Base-by-base conservation (phyloP, 2,113 vertebrate genomes). In the Megalops atlanticus region DNA sequence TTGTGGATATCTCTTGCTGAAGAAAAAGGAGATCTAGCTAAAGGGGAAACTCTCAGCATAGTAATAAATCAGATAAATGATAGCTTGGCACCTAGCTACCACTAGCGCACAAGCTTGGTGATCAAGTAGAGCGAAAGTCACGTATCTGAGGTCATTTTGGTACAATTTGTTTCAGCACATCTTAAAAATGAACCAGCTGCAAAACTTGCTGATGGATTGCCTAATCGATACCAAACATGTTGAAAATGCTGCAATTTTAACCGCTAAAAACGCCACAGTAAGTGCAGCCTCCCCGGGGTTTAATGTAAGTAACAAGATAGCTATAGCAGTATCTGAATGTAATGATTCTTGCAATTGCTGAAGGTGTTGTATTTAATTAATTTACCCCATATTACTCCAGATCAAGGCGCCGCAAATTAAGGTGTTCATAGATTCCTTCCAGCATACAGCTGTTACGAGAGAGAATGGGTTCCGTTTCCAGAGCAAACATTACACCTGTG, bases 221-320 rank as follows among this genome's bases (percentile, higher is more conserved):
- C 89, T 93, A 1, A 86, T 92, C 82, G 82, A 86, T 40, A 95
- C 93, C 0, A 91, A 91, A 79, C 92, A 93, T 0, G 93, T 95
- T 80, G 91, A 95, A 82, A 81, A 87, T 0, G 90, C 92, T 0
- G 94, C 91, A 4, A 78, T 93, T 82, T 85, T 93, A 3, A 5
- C 69, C 71, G 77, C 89, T 33, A 90, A 89, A 7, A 90, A 86
- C 27, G 82, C 74, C 4, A 78, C 78, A 39, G 47, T 91, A 35
- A 84, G 81, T 54, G 88, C 92, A 0, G 72, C 87, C 0, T 91
- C 93, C 6, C 84, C 85, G 31, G 88, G 88, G 84, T 95, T 95
- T 85, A 87, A 81, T 40, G 93, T 94, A 92, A 94, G 92, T 80
- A 78, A 78, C 35, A 27, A 41, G 4, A n/a, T 39, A 15, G 5